Evolutionary conservation across 1,140 invertebrate species (phyloP).

Genomic region (Drosophila serrata): DNA sequence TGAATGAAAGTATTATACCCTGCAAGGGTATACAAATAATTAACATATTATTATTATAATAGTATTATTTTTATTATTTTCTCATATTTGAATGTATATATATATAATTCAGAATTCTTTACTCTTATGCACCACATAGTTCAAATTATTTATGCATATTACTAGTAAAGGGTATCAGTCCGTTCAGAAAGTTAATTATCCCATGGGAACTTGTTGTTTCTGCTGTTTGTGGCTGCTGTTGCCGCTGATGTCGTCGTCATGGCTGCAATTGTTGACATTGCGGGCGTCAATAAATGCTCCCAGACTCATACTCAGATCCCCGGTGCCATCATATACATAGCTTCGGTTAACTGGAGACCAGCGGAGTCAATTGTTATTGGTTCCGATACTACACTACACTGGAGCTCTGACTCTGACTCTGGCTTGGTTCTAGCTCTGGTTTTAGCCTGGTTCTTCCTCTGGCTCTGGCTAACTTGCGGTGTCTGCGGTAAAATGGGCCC

Average conservation of each 20-base stretch:
- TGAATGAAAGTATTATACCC: too few relatives aligned
- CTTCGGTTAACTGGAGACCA: constrained; percentile 61
- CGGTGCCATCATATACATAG: constrained; percentile 23
- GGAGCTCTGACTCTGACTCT: neutral
- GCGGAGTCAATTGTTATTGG: constrained; percentile 42
- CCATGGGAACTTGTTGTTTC: constrained; percentile 28
- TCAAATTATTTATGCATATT: too few relatives aligned
- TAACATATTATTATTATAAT: too few relatives aligned
- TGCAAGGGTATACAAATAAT: too few relatives aligned
- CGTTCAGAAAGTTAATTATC: neutral
- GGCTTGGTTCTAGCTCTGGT: neutral
- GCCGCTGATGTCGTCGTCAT: constrained; percentile 66
- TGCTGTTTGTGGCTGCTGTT: constrained; percentile 27
- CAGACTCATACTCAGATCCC: neutral
- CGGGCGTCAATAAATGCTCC: constrained; percentile 72
- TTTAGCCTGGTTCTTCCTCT: neutral
- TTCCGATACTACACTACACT: constrained; percentile 4
- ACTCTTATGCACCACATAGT: neutral
- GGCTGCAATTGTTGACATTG: constrained; percentile 81
- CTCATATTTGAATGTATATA: neutral
- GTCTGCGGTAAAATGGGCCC: constrained; percentile 48
- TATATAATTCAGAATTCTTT: neutral
- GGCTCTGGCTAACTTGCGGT: constrained; percentile 17
- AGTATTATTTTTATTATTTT: neutral
- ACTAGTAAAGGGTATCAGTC: constrained; percentile 5